These are phyloP conservation scores for Monarcha castaneiventris DNA, from an alignment of 2,113 vertebrate species.

Conservation along the genomic window DNA sequence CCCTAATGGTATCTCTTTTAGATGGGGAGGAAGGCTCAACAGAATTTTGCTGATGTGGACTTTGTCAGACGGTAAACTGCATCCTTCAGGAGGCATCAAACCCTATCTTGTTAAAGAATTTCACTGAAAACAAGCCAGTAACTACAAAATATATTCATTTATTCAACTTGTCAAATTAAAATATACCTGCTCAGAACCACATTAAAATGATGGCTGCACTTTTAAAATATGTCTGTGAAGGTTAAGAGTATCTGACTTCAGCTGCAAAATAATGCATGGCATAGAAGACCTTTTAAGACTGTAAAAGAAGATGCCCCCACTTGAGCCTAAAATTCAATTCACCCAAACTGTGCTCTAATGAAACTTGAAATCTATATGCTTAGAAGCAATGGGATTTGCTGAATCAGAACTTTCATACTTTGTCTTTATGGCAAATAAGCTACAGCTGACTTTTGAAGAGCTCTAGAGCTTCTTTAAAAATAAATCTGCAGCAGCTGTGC, in stretches of 20 bases:
- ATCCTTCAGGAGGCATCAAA: neutral
- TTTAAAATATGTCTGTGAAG: neutral
- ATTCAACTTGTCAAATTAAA: neutral
- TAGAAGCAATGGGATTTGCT: neutral
- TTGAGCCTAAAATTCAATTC: neutral
- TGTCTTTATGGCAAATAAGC: neutral
- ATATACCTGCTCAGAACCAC: neutral
- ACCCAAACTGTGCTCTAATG: neutral
- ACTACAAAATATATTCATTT: neutral
- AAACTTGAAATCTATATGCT: neutral
- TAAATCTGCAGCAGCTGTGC: neutral
- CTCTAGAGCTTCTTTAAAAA: neutral
- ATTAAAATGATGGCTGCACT: neutral
- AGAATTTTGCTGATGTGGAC: neutral
- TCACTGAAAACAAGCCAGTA: neutral
- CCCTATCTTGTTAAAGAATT: neutral
- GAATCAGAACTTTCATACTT: neutral
- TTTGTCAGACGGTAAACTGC: neutral
- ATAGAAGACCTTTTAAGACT: neutral
- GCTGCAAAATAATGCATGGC: neutral
- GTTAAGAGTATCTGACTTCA: neutral
- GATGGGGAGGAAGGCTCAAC: neutral
- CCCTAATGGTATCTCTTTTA: neutral
- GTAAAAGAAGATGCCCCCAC: neutral
- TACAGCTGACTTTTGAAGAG: neutral